Evolutionary conservation across 2,888 invertebrate genomes (phyloP).

Genomic region (Dryobotodes eremita): DNA sequence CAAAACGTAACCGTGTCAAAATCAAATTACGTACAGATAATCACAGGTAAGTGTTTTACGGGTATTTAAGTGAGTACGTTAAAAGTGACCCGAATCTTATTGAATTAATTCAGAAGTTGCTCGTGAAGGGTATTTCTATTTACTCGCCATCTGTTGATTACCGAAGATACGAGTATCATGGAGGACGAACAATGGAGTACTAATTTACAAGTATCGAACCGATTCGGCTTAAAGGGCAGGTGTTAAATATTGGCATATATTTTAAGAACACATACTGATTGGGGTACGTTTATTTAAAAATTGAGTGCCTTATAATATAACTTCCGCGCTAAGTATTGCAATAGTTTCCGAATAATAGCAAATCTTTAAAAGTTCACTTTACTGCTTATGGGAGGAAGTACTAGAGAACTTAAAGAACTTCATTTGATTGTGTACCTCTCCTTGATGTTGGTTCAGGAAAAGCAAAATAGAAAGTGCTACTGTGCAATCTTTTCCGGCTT

Average conservation of each 20-base stretch:
- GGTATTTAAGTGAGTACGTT: slow-evolving; percentile 62
- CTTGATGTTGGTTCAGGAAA: too few relatives aligned
- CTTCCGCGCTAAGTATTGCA: not conserved
- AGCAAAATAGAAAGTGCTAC: too few relatives aligned
- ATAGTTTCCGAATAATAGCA: not conserved
- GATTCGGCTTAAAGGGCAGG: not conserved
- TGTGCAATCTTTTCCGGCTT: too few relatives aligned
- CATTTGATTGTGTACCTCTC: too few relatives aligned
- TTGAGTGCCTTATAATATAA: too few relatives aligned
- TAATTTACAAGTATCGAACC: slow-evolving; percentile 15
- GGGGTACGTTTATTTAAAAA: not conserved
- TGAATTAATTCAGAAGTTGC: slow-evolving; percentile 56
- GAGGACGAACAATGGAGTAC: slow-evolving; percentile 17
- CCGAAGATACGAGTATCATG: slow-evolving; percentile 22
- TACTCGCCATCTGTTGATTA: slow-evolving; percentile 38
- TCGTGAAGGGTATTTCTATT: slow-evolving; percentile 34
- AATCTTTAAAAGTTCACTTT: not conserved
- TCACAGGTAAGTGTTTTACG: slow-evolving; percentile 48
- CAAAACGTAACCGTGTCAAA: not conserved
- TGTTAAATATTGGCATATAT: not conserved
- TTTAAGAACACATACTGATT: not conserved
- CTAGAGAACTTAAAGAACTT: too few relatives aligned
- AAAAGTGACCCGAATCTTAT: slow-evolving; percentile 54
- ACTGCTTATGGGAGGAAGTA: not conserved
- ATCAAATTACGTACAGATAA: slow-evolving; percentile 47